These are phyloP conservation scores for Oreochromis spilurus DNA, from an alignment of 2,113 vertebrate genomes.

Conservation along the genomic window DNA sequence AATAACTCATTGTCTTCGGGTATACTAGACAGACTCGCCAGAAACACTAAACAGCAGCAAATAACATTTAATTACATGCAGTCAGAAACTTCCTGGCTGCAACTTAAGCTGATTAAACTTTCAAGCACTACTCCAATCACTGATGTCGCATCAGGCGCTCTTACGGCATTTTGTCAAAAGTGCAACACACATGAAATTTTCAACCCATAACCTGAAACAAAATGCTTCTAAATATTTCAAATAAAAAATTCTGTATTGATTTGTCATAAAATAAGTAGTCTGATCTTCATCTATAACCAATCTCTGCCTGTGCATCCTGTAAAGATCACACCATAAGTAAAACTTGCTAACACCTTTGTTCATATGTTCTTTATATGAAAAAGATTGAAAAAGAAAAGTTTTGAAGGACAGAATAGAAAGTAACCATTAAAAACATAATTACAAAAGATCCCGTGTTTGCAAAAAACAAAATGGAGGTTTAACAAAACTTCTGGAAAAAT, in stretches of 20 bases:
- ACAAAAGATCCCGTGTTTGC: not conserved
- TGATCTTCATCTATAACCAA: not conserved
- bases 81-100: not conserved
- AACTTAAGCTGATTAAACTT: not conserved
- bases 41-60: not conserved
- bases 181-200: not conserved
- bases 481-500: not conserved
- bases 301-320: not conserved
- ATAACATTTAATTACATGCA: not conserved
- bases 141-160: not conserved
- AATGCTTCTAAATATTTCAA: accelerated
- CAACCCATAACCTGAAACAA: not conserved
- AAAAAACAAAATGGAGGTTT: not conserved
- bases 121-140: not conserved
- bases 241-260: not conserved
- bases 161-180: not conserved
- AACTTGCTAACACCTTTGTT: not conserved
- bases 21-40: not conserved
- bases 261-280: not conserved
- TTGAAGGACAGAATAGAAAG: not conserved
- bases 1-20: not conserved
- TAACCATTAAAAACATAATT: not conserved
- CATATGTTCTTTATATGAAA: not conserved
- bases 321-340: not conserved
- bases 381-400: not conserved